phyloP scores from a whole-genome alignment of 1,140 invertebrate genomes.

The Cherax quadricarinatus region DNA sequence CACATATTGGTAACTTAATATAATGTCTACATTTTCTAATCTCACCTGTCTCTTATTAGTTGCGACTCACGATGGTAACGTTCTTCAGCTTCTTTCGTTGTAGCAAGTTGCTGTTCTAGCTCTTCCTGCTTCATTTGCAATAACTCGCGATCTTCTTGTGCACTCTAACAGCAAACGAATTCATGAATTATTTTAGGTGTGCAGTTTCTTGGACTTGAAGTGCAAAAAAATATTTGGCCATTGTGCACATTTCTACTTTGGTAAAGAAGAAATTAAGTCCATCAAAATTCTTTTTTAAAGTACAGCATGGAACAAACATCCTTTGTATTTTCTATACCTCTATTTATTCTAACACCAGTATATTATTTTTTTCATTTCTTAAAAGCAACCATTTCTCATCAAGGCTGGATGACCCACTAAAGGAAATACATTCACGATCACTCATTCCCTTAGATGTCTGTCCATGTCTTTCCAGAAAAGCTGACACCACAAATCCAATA shows the following conservation, averaged over 20 bases:
- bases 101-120: slow-evolving; percentile 82
- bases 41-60: slow-evolving; percentile 80
- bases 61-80: slow-evolving; percentile 74
- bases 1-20: too few species aligned
- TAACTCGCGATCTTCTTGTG: slow-evolving; percentile 87
- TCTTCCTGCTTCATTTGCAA: slow-evolving; percentile 89
- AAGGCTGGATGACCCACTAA: too few species aligned
- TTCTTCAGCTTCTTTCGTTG: slow-evolving; percentile 77
- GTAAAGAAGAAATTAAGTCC: neutral
- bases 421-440: too few species aligned
- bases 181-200: too few species aligned
- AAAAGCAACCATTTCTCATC: too few species aligned
- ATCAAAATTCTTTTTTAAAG: neutral
- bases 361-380: too few species aligned
- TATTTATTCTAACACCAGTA: too few species aligned
- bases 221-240: neutral
- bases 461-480: too few species aligned
- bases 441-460: too few species aligned
- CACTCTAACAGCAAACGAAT: slow-evolving; percentile 78
- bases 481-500: too few species aligned
- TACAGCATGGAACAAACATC: too few species aligned
- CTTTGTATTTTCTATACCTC: too few species aligned
- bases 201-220: neutral
- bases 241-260: neutral
- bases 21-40: neutral